Base-by-base conservation (phyloP, 2,888 invertebrate genomes). In the Argynnis bischoffii region DNA sequence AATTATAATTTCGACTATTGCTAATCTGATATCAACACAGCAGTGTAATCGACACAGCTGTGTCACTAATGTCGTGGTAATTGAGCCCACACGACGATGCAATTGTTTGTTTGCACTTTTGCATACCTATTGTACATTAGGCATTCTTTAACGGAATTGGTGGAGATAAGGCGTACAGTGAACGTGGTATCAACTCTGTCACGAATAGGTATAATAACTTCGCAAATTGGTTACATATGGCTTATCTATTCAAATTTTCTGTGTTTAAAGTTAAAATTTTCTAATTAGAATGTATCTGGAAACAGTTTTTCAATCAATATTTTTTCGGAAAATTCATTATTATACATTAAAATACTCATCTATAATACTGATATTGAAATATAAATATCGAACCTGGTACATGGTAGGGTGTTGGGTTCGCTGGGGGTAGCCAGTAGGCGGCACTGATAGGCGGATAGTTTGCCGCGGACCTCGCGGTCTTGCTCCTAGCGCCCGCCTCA, bases 381-480 rank as follows among this genome's bases (percentile, higher is more conserved):
- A 61, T 55, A 66, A 26, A 18, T 51, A 41, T 55, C 88, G 84
- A 95, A 97, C 97, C 97, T 96, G 97, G 97, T 89, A 96, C 94
- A 87, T 96, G 95, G 93, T 97, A 96, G 81, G 96, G 96, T 84
- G 95, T 95, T 79, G 95, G 95, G 89, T 95, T 95, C 75, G 96
- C 94, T 81, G 96, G 95, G 76, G 96, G 96, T 82, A 96, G 95
- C 96, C 96, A 97, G 92, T 97, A 96, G 85, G 96, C 95, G 86
- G 96, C 95, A 89, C 95, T 95, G 93, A 96, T 96, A 79, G 96
- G 94, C 85, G 96, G 96, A 93, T 97, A 97, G 90, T 89, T 93
- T 84, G 81, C 83, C 77, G 81, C 77, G 77, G 81, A 82, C 75
- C 82, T 79, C n/a, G 65, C 70, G 79, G 84, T 80, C 83, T 88